Base-by-base conservation (phyloP, 2,797 vertebrate species). In the Zenarchopterus dispar region DNA sequence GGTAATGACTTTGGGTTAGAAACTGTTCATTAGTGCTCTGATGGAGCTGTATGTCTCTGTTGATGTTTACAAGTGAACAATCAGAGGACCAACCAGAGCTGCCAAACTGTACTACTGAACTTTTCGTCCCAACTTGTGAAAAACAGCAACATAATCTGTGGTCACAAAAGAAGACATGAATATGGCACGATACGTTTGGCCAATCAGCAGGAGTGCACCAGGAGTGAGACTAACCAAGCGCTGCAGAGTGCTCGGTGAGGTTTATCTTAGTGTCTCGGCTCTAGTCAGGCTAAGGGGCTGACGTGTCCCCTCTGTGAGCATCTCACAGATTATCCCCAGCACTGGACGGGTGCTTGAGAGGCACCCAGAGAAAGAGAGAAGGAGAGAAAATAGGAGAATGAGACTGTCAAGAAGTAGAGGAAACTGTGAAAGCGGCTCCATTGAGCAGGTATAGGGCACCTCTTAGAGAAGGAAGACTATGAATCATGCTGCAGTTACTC, bases 401-500 rank as follows among this genome's bases (percentile, higher is more conserved):
- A 72, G 51, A 67, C 62, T 31, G 54, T 63, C 55, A 77, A 71
- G 78, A 67, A 28, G 48, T 41, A 60, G 56, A 74, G 19, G 54
- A 64, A 67, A 76, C 62, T 72, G 73, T 85, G 67, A 85, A 81
- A 70, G 56, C 41, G 3, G 59, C 73, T 84, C 62, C 68, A 81
- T 73, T 87, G 80, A 87, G 80, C 73, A 79, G 74, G 66, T 78
- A 80, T 77, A 87, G 67, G 77, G 68, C 75, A 79, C 56, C 77
- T 86, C 84, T 89, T 78, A 72, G 69, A 85, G 68, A 69, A 84
- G 72, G 76, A 66, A 44, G 55, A 71, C 62, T 67, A 83, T 93
- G 89, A 93, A 89, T 92, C 91, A 93, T 82, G 44, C 87, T 65
- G 73, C 85, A 77, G 81, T 93, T 91, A 86, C 88, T 89, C 87